phyloP scores from a whole-genome alignment of 1,140 invertebrate species.

The Platorchestia sp. region DNA sequence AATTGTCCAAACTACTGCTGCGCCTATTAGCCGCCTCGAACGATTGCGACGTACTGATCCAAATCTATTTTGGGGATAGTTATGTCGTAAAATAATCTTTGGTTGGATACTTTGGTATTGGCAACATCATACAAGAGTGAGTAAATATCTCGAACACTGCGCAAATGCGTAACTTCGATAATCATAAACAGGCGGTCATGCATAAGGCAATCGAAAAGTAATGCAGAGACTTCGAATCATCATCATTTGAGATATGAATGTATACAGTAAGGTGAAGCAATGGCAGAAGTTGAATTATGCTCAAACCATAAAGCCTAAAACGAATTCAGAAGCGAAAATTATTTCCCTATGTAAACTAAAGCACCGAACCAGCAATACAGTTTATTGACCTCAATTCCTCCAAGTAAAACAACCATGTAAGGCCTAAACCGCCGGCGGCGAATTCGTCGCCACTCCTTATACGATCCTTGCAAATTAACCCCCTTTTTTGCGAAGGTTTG shows the following conservation, averaged over 20 bases:
- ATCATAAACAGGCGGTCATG: too few species aligned
- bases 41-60: background rate
- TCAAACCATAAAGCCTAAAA: background rate
- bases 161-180: too few species aligned
- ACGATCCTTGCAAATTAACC: background rate
- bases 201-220: too few species aligned
- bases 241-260: too few species aligned
- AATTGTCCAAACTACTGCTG: background rate
- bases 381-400: background rate
- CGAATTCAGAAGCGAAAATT: background rate
- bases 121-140: background rate
- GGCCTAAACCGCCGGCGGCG: background rate
- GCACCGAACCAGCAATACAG: background rate
- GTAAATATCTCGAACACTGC: background rate
- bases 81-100: background rate
- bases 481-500: background rate
- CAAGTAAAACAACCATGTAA: background rate
- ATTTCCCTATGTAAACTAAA: background rate
- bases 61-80: background rate
- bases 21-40: background rate
- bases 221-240: too few species aligned
- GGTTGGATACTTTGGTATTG: background rate
- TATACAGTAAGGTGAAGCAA: too few species aligned
- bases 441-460: background rate
- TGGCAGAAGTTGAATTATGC: background rate